Conservation (phyloP, 2,888 invertebrate genomes). For the Odontocolon sp. region DNA sequence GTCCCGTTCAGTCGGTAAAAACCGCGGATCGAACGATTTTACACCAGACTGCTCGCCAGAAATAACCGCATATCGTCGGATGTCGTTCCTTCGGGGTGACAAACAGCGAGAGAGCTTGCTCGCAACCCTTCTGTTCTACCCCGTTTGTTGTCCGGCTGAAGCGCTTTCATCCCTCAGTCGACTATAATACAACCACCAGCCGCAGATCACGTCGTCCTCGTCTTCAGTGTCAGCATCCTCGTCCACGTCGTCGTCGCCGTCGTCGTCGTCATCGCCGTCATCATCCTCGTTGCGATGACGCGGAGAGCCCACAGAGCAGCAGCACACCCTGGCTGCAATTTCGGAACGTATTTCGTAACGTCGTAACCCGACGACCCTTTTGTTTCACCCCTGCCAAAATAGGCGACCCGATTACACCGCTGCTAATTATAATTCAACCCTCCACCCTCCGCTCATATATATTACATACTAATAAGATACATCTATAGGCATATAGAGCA, state of each 20-base stretch:
- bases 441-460: conserved; percentile 36
- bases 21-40: conserved; percentile 66
- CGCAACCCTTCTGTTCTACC: not conserved
- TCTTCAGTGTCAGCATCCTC: conserved; percentile 38
- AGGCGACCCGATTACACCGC: conserved; percentile 58
- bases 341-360: conserved; percentile 48
- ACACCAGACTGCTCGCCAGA: conserved; percentile 64
- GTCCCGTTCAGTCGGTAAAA: conserved; percentile 41
- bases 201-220: conserved; percentile 29
- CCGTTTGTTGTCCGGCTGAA: conserved; percentile 23
- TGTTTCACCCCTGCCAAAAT: conserved; percentile 39
- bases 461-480: not conserved
- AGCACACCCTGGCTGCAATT: conserved; percentile 34
- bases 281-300: conserved; percentile 49
- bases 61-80: conserved; percentile 61
- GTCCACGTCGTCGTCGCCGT: conserved; percentile 26
- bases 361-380: conserved; percentile 40
- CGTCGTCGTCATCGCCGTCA: conserved; percentile 27
- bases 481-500: not conserved
- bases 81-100: conserved; percentile 22
- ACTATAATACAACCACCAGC: conserved; percentile 26
- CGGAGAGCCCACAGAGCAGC: conserved; percentile 12
- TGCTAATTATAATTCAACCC: conserved; percentile 60
- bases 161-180: conserved; percentile 26
- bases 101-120: conserved; percentile 1